These are phyloP conservation scores for Passer domesticus DNA, from an alignment of 2,113 vertebrate species.

Conservation along the genomic window DNA sequence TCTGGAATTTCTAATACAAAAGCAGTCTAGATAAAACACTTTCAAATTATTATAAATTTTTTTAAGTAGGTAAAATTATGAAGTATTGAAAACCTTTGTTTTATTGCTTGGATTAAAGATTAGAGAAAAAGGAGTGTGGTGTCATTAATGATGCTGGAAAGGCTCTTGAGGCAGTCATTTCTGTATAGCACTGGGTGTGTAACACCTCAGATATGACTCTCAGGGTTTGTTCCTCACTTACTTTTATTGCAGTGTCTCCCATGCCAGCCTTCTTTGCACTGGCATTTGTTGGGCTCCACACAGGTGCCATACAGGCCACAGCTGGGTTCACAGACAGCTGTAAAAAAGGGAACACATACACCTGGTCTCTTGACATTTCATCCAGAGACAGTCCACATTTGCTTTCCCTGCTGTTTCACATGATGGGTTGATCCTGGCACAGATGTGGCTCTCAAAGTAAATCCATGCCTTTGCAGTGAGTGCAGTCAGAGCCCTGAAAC, in stretches of 20 bases:
- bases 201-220: background rate
- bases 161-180: background rate
- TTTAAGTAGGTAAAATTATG: background rate
- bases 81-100: background rate
- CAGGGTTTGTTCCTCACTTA: constrained; percentile 68
- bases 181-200: background rate
- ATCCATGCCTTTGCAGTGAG: background rate
- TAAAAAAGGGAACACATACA: background rate
- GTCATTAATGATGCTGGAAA: background rate
- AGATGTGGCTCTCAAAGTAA: background rate
- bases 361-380: background rate
- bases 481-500: background rate
- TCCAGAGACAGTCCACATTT: background rate
- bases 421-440: background rate
- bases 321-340: constrained; percentile 86
- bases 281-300: constrained; percentile 85
- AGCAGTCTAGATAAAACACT: background rate
- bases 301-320: constrained; percentile 83
- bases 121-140: background rate
- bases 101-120: background rate
- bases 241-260: constrained; percentile 89
- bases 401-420: background rate
- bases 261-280: constrained; percentile 86
- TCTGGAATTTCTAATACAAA: background rate
- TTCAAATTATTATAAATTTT: background rate